Conservation (phyloP, 1,140 invertebrate species). For the Trigoniulus corallinus region DNA sequence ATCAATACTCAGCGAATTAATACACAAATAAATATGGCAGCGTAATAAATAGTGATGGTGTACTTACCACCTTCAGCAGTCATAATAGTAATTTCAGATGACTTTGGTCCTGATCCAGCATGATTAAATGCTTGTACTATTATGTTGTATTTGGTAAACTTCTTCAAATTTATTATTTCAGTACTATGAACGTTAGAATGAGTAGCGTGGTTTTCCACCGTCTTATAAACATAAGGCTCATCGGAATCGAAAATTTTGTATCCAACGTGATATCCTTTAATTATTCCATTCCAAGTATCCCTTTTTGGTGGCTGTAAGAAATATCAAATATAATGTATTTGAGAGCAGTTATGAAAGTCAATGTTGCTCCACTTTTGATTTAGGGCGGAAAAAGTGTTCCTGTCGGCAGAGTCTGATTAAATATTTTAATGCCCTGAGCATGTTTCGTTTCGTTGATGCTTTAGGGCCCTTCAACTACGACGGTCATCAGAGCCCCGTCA, state of each 20-base stretch:
- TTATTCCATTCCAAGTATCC: slow-evolving; percentile 21
- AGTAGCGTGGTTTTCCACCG: slow-evolving; percentile 4
- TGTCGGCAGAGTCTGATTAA: too few relatives aligned
- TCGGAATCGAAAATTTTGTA: slow-evolving; percentile 21
- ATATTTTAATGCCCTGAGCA: too few relatives aligned
- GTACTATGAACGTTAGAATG: slow-evolving; percentile 1
- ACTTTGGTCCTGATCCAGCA: slow-evolving; percentile 46
- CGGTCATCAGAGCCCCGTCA: too few relatives aligned
- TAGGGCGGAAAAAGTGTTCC: too few relatives aligned
- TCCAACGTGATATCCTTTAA: slow-evolving; percentile 28
- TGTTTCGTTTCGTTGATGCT: too few relatives aligned
- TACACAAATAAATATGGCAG: background rate
- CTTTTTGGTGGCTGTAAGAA: slow-evolving; percentile 12
- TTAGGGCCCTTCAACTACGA: too few relatives aligned
- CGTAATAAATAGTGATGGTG: too few relatives aligned
- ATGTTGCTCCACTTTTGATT: too few relatives aligned
- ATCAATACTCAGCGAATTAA: background rate
- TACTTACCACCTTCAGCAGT: slow-evolving; percentile 58
- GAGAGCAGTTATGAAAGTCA: too few relatives aligned
- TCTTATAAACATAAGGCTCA: slow-evolving; percentile 18
- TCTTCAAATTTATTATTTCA: slow-evolving; percentile 39
- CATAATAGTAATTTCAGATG: slow-evolving; percentile 49
- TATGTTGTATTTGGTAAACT: slow-evolving; percentile 31
- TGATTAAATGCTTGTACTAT: slow-evolving; percentile 33
- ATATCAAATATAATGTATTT: slow-evolving; percentile 13